A percentile compares a stretch with the other conserved stretches of the same genome.
These are phyloP conservation scores for Adelphocoris suturalis DNA, from an alignment of 2,888 invertebrate species.

Conservation along the genomic window DNA sequence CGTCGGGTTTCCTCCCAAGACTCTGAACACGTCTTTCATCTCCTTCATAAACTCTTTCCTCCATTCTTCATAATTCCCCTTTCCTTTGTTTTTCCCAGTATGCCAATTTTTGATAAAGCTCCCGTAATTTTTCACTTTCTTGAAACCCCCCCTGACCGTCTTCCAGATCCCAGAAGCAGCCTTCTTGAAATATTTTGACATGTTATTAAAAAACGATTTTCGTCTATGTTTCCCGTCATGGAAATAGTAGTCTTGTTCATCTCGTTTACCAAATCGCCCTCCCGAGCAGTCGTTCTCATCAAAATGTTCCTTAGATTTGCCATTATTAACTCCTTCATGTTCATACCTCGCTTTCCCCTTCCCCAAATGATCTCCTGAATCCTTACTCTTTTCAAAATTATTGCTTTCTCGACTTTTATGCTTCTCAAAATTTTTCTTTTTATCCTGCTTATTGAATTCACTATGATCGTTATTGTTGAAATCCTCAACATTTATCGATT, in stretches of 20 bases:
- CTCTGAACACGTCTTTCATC: slow-evolving; percentile 40
- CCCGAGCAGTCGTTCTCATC: background rate
- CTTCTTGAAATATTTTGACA: slow-evolving; percentile 24
- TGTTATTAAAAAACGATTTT: slow-evolving; percentile 10
- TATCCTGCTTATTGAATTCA: background rate
- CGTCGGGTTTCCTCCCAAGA: slow-evolving; percentile 26
- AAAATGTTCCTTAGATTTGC: background rate
- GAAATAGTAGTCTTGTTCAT: background rate
- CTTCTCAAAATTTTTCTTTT: background rate
- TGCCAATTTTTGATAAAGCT: slow-evolving; percentile 17
- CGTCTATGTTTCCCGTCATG: background rate
- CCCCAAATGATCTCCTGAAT: background rate
- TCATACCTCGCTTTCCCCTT: background rate
- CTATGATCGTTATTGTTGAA: background rate
- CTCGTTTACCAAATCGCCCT: background rate
- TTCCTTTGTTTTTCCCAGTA: background rate
- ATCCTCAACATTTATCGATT: background rate
- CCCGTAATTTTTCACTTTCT: slow-evolving; percentile 41
- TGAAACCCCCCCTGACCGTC: slow-evolving; percentile 6
- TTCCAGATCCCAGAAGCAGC: slow-evolving; percentile 43
- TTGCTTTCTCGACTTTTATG: background rate
- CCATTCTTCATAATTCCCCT: slow-evolving; percentile 46
- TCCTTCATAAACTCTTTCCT: slow-evolving; percentile 39
- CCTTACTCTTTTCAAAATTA: background rate
- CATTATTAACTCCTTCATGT: background rate